These are phyloP conservation scores for Notolepis coatsorum DNA, from an alignment of 2,797 vertebrate genomes.

Conservation along the genomic window DNA sequence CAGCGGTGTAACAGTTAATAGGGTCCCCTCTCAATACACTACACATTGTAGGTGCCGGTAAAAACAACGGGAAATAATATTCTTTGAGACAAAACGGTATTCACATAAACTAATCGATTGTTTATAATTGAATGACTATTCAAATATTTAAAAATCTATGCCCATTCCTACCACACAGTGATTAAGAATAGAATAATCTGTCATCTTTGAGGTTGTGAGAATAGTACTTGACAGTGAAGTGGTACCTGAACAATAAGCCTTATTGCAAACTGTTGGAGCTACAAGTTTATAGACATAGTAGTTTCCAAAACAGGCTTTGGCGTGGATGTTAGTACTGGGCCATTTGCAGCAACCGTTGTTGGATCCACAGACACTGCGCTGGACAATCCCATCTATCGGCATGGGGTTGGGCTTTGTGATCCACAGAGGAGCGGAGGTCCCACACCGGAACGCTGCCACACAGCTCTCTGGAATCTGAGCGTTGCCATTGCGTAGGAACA, in stretches of 20 bases:
- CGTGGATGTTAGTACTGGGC: conserved; percentile 34
- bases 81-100: too few relatives aligned
- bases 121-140: too few relatives aligned
- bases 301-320: conserved; percentile 65
- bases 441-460: conserved; percentile 40
- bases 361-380: conserved; percentile 29
- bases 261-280: rapidly evolving
- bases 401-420: conserved; percentile 54
- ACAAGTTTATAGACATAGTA: conserved; percentile 70
- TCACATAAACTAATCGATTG: too few relatives aligned
- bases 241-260: conserved; percentile 74
- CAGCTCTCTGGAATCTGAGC: conserved; percentile 67
- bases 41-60: too few relatives aligned
- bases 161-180: too few relatives aligned
- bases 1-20: too few relatives aligned
- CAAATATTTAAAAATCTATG: too few relatives aligned
- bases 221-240: too few relatives aligned
- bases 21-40: too few relatives aligned
- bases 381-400: conserved; percentile 40
- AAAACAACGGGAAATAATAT: too few relatives aligned
- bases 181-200: too few relatives aligned
- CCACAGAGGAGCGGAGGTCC: conserved; percentile 57
- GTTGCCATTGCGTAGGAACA: conserved; percentile 41
- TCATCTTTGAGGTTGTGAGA: too few relatives aligned
- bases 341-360: rapidly evolving